Conservation (phyloP, 2,113 vertebrate species). For the Nannospalax galili region DNA sequence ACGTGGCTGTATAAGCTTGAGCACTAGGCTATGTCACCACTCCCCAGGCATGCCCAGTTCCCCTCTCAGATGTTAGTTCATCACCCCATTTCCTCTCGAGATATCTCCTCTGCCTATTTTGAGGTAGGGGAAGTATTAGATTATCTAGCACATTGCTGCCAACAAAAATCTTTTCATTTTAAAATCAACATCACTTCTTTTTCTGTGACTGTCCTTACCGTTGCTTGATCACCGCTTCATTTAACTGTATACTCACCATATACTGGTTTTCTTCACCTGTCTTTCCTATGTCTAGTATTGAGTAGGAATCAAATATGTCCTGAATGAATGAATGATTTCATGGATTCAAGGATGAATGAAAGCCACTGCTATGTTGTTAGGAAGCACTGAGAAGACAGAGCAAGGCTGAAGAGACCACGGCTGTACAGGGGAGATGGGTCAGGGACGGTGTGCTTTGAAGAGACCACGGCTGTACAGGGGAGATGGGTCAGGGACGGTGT, state of each 20-base stretch:
- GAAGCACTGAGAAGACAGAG: neutral
- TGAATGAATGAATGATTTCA: neutral
- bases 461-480: neutral
- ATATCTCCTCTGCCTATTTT: neutral
- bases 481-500: neutral
- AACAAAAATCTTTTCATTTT: neutral
- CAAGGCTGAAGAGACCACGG: neutral
- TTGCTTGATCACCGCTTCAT: neutral
- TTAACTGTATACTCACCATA: neutral
- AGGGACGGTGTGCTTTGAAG: neutral
- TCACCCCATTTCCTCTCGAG: neutral
- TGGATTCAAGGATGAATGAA: too few species aligned
- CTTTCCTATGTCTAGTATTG: neutral
- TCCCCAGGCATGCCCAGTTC: neutral
- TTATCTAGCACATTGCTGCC: neutral
- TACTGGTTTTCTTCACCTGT: neutral
- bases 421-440: neutral
- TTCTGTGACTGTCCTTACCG: neutral
- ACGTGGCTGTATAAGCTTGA: neutral
- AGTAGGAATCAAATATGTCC: neutral
- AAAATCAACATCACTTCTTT: neutral
- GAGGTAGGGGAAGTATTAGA: neutral
- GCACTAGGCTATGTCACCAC: neutral
- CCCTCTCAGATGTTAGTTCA: neutral
- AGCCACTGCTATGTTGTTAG: neutral